phyloP scores from a whole-genome alignment of 2,113 vertebrate genomes.

The Neolamprologus hecqui region DNA sequence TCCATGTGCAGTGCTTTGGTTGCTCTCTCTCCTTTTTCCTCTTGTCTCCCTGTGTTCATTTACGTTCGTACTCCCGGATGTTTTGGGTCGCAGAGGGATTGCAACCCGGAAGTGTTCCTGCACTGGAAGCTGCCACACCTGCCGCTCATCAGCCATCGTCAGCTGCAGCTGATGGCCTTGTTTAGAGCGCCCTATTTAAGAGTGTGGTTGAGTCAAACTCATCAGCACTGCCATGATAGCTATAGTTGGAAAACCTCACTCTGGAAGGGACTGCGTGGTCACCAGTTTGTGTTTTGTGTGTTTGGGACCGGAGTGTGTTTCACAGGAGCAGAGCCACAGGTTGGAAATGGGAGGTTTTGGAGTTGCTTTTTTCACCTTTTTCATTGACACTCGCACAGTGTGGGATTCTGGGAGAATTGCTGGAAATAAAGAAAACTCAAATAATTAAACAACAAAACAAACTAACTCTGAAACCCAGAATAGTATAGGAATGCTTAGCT shows the following conservation, averaged over 20 bases:
- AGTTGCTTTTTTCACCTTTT: neutral
- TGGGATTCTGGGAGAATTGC: neutral
- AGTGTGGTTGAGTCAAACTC: neutral
- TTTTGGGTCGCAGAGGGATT: neutral
- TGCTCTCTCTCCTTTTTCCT: neutral
- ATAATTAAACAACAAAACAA: neutral
- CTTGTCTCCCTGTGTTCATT: neutral
- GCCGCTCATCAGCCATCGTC: neutral
- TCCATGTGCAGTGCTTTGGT: neutral
- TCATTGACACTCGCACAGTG: neutral
- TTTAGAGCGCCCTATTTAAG: neutral
- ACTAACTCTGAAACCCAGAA: neutral
- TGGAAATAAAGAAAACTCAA: neutral
- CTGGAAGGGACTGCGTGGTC: neutral
- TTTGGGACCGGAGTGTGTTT: neutral
- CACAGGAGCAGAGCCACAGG: neutral
- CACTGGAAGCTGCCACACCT: neutral
- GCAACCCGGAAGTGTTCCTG: neutral
- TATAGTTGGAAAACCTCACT: rapidly evolving
- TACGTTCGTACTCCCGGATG: rapidly evolving
- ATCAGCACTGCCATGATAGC: rapidly evolving
- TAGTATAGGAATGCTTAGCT: neutral
- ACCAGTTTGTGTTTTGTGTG: neutral
- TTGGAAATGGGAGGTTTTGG: neutral
- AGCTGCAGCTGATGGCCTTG: neutral